Percentiles rank a stretch among this genome's conserved stretches.
These are phyloP conservation scores for Acleris laterana DNA, from an alignment of 2,888 invertebrate genomes.

Conservation along the genomic window DNA sequence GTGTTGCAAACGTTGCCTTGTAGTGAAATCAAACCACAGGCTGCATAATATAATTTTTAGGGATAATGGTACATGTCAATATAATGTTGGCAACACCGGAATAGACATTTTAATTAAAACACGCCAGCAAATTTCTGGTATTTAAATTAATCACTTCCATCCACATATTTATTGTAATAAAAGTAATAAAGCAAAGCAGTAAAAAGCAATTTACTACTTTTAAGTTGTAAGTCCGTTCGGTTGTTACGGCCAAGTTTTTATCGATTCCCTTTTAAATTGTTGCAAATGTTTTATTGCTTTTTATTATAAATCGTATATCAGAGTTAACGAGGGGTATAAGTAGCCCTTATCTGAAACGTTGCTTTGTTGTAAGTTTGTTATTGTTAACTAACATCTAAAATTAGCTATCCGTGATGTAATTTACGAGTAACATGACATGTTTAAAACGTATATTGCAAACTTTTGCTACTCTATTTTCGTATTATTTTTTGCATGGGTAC, in stretches of 20 bases:
- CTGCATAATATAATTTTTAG: too few species aligned
- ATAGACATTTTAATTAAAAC: slow-evolving; percentile 9
- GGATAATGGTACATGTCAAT: not conserved
- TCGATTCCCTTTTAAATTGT: slow-evolving; percentile 80
- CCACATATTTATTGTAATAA: slow-evolving; percentile 40
- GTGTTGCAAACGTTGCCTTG: too few species aligned
- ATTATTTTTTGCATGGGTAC: too few species aligned
- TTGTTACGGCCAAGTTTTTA: slow-evolving; percentile 66
- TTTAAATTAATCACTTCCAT: slow-evolving; percentile 22
- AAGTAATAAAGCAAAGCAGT: slow-evolving; percentile 52
- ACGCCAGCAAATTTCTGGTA: not conserved
- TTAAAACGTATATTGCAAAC: too few species aligned
- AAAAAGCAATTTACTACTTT: slow-evolving; percentile 79
- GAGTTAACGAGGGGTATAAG: slow-evolving; percentile 77
- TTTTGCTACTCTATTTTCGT: too few species aligned
- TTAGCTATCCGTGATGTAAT: slow-evolving; percentile 1
- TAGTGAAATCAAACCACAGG: too few species aligned
- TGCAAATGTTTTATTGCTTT: slow-evolving; percentile 81
- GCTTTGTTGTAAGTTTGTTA: slow-evolving; percentile 65
- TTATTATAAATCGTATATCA: slow-evolving; percentile 82
- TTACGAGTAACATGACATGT: not conserved
- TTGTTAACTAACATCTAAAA: slow-evolving; percentile 20
- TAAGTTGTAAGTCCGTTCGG: slow-evolving; percentile 60
- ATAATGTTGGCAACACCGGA: not conserved
- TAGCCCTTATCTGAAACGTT: slow-evolving; percentile 76